Conservation (phyloP, 2,113 vertebrate species). For the Collichthys lucidus region DNA sequence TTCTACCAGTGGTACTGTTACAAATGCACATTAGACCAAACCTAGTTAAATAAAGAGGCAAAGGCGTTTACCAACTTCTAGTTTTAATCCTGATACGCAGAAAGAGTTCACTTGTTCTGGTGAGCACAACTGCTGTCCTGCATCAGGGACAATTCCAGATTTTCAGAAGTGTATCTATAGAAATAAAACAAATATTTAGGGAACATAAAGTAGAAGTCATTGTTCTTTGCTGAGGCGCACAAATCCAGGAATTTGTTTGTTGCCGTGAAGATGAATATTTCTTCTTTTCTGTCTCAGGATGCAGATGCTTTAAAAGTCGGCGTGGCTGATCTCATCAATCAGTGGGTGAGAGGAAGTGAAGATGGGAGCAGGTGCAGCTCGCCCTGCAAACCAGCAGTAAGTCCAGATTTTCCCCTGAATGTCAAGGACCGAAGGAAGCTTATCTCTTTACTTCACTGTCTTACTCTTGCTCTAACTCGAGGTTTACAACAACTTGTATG, state of each 20-base stretch:
- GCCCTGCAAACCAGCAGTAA: constrained; percentile 76
- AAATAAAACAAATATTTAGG: not conserved
- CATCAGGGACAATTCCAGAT: too few species aligned
- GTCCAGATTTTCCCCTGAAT: constrained; percentile 19
- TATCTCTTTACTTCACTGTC: not conserved
- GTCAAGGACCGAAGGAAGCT: not conserved
- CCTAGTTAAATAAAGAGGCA: too few species aligned
- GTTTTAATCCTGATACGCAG: too few species aligned
- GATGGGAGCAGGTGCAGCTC: constrained; percentile 70
- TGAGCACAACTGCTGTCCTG: too few species aligned
- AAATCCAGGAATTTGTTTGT: not conserved
- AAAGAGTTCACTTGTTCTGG: too few species aligned
- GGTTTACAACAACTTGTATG: too few species aligned
- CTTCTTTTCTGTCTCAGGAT: constrained; percentile 71
- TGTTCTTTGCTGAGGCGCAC: not conserved
- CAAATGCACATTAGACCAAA: too few species aligned
- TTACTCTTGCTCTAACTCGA: too few species aligned
- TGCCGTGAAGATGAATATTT: not conserved
- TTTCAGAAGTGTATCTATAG: too few species aligned
- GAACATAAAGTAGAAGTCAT: not conserved
- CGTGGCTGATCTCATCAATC: constrained; percentile 83
- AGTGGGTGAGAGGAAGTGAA: constrained; percentile 81
- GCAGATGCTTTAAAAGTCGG: constrained; percentile 81
- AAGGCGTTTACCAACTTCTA: too few species aligned
- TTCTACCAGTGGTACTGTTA: too few species aligned